Conservation (phyloP, 1,140 invertebrate species). For the Drosophila repleta region DNA sequence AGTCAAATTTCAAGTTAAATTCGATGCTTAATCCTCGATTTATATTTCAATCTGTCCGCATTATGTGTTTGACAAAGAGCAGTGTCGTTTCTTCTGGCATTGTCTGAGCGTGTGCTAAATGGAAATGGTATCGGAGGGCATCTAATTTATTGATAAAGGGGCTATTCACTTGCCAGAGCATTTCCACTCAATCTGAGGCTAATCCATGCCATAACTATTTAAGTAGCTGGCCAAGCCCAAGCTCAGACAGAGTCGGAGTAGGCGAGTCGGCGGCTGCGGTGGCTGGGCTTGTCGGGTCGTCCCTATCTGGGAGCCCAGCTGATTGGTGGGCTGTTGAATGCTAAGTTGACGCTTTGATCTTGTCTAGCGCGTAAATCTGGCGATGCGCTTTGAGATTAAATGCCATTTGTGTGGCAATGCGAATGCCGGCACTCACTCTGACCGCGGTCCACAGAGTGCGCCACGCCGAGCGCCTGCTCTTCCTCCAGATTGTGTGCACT, state of each 20-base stretch:
- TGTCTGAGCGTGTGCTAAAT: neutral
- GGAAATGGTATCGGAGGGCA: conserved; percentile 21
- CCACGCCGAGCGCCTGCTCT: no score
- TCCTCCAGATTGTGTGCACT: conserved; percentile 32
- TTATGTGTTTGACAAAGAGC: neutral
- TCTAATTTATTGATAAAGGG: conserved; percentile 49
- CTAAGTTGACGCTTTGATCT: conserved; percentile 80
- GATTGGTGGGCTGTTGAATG: conserved; percentile 78
- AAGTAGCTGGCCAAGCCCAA: conserved; percentile 25
- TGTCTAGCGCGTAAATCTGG: conserved; percentile 77
- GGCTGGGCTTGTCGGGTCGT: neutral
- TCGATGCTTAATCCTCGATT: neutral
- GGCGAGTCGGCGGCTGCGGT: conserved; percentile 1
- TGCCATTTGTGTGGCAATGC: conserved; percentile 63
- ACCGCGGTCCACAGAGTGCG: conserved; percentile 9
- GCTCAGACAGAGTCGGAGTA: neutral
- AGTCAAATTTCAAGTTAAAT: no score
- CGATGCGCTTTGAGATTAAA: conserved; percentile 76
- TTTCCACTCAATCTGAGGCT: conserved; percentile 30
- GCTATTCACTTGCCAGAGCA: conserved; percentile 14
- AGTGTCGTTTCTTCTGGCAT: neutral
- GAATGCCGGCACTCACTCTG: conserved; percentile 39
- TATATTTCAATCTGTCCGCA: neutral
- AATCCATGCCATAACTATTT: conserved; percentile 34
- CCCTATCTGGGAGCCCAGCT: conserved; percentile 40